These are phyloP conservation scores for Nemoura dubitans DNA, from an alignment of 2,888 invertebrate species.

Conservation along the genomic window DNA sequence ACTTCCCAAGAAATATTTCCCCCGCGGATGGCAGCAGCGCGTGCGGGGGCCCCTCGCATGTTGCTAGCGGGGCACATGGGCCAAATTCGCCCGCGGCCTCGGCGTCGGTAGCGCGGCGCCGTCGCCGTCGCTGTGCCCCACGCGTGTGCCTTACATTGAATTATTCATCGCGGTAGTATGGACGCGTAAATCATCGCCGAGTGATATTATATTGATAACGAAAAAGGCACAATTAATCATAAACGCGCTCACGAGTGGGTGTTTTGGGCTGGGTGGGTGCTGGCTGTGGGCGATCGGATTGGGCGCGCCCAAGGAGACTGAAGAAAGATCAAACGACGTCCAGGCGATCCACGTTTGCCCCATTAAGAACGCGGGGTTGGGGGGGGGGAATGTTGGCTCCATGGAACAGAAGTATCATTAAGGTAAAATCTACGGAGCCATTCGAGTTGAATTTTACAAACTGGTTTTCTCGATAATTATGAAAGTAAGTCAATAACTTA, in stretches of 20 bases:
- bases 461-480: neutral
- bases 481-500: neutral
- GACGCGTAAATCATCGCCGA: constrained; percentile 21
- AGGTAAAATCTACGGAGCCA: neutral
- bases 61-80: neutral
- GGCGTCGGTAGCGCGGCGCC: neutral
- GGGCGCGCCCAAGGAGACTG: neutral
- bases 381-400: neutral
- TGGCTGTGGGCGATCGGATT: too few relatives aligned
- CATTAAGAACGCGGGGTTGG: neutral
- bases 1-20: neutral
- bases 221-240: constrained; percentile 26
- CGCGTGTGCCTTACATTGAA: neutral
- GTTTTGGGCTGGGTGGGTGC: neutral
- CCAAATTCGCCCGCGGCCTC: neutral
- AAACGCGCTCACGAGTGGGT: neutral
- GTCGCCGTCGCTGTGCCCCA: neutral
- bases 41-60: neutral
- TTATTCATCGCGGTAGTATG: constrained; percentile 13
- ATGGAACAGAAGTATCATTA: neutral
- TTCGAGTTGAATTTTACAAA: neutral
- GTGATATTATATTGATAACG: constrained; percentile 29
- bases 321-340: neutral
- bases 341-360: neutral
- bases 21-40: neutral